Base-by-base conservation (phyloP, 1,140 invertebrate genomes). In the Drosophila kepulauana region DNA sequence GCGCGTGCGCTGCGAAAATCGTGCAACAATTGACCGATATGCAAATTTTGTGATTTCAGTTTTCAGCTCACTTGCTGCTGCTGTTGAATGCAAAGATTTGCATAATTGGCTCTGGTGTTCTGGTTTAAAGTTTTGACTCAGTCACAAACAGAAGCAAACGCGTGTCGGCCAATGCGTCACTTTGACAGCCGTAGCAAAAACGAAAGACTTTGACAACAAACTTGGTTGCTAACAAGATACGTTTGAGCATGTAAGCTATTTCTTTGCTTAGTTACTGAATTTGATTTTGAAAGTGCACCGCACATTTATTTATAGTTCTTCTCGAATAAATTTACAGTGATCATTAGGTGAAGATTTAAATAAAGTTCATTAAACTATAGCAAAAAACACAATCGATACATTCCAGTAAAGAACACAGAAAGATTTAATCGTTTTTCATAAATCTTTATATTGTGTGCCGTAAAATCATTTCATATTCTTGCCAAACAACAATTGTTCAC, bases 11-110 rank as follows among this genome's bases (percentile, higher is more conserved):
- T 35, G 51, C 68, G 46, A 70, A 79, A 79, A 67, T 87, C 82
- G 82, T 87, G 84, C 84, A 73, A 82, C 82, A 88, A 82, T 82
- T 88, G 82, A 87, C 82, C 82, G 84, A 88, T 77, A 87, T 88
- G 84, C 80, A 88, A 88, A 87, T 82, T 46, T 58, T 45, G 49
- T 70, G 13, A 33, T 33, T 64, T 64, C 52, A 20, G 59, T 68
- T 73, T 78, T 59, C 59, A 46, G 68, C 68, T 78, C 52, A 75
- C 79, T 67, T 68, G 67, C 67, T 15, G 38, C 20, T 25, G 20
- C 20, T 20, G 67, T 63, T 15, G 41, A 58, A 61, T 54, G 41
- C 45, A 15, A 48, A 71, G 63, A 88, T 87, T 87, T 87, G 76
- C 82, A 87, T 87, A 87, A 88, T 87, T 87, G 82, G 79, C 77